A percentile compares a stretch with the other conserved stretches of the same genome.
Evolutionary conservation across 2,113 vertebrate genomes (phyloP).

Genomic region (Upupa epops): DNA sequence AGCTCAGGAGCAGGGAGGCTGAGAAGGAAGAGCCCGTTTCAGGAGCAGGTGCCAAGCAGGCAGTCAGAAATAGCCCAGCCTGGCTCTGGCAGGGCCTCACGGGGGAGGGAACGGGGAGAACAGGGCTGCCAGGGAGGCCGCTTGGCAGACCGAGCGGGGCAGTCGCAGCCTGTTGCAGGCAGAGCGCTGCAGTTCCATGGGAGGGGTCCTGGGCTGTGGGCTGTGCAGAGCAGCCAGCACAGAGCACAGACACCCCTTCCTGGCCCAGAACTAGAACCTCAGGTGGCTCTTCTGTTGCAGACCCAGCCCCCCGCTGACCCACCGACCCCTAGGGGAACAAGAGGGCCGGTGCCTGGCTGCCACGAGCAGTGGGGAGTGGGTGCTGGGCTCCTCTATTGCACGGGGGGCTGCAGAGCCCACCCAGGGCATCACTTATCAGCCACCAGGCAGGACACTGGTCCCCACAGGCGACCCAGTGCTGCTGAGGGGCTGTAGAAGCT

Average conservation of each 20-base stretch:
- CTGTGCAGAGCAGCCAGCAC: background rate
- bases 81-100: background rate
- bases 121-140: background rate
- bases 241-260: background rate
- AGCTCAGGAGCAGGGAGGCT: background rate
- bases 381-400: background rate
- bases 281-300: background rate
- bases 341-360: background rate
- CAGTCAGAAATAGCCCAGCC: background rate
- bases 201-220: background rate
- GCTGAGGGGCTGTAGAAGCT: background rate
- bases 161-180: background rate
- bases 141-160: background rate
- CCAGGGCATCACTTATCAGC: background rate
- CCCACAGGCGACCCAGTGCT: background rate
- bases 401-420: background rate
- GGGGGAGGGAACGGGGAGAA: background rate
- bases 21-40: background rate
- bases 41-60: background rate
- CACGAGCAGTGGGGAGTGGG: background rate
- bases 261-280: background rate
- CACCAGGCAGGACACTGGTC: background rate
- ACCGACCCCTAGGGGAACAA: background rate
- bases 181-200: background rate
- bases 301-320: background rate